Conservation (phyloP, 1,140 invertebrate genomes). For the Drosophila tristis region DNA sequence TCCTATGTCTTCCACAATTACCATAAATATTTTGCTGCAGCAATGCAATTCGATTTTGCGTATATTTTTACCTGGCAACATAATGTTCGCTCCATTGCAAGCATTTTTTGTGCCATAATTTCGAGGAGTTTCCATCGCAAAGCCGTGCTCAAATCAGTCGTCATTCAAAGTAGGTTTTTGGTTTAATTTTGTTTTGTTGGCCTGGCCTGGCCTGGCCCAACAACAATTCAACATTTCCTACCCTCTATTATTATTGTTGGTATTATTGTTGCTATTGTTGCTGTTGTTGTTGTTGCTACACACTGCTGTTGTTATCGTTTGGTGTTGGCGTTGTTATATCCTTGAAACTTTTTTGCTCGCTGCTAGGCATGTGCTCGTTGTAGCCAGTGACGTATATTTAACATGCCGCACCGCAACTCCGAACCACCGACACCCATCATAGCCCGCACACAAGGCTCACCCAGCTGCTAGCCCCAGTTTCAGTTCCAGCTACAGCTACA, state of each 20-base stretch:
- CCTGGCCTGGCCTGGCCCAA: slow-evolving; percentile 53
- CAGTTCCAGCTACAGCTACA: not conserved
- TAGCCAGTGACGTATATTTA: slow-evolving; percentile 78
- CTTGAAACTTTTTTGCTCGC: slow-evolving; percentile 74
- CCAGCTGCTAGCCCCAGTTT: not conserved
- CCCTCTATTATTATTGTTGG: slow-evolving; percentile 16
- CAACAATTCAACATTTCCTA: slow-evolving; percentile 64
- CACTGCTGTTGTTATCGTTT: slow-evolving; percentile 21
- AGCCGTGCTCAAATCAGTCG: no score
- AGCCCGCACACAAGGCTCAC: slow-evolving; percentile 6
- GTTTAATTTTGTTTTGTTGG: slow-evolving; percentile 44
- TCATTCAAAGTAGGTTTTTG: slow-evolving; percentile 27
- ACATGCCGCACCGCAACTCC: slow-evolving; percentile 79
- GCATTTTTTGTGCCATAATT: no score
- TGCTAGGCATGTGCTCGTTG: slow-evolving; percentile 78
- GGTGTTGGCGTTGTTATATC: slow-evolving; percentile 64
- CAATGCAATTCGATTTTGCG: no score
- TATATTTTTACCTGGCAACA: no score
- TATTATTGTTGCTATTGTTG: slow-evolving; percentile 28
- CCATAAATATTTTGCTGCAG: no score
- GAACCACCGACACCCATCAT: slow-evolving; percentile 51
- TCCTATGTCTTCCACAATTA: no score
- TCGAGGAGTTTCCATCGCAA: no score
- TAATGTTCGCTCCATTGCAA: no score
- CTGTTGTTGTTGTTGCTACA: slow-evolving; percentile 10